These are phyloP conservation scores for Stenodera caucasica DNA, from an alignment of 2,888 invertebrate genomes.

Conservation along the genomic window DNA sequence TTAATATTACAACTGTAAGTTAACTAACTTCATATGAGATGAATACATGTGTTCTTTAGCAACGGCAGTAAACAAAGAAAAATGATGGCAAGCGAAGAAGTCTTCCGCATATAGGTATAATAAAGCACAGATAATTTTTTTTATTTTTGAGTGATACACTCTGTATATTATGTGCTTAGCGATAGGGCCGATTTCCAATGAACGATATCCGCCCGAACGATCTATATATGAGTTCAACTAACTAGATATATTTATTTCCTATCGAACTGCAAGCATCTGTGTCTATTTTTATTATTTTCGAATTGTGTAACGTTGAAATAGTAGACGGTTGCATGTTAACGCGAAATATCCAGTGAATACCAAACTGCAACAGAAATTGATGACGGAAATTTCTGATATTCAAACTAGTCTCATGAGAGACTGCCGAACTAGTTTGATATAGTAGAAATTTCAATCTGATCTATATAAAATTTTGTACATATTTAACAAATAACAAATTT, in stretches of 20 bases:
- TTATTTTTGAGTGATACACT: too few relatives aligned
- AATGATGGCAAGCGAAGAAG: too few relatives aligned
- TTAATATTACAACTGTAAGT: too few relatives aligned
- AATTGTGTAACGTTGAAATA: neutral
- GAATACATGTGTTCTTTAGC: too few relatives aligned
- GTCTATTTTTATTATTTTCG: neutral
- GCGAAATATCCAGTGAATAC: constrained; percentile 6
- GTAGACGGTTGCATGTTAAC: neutral
- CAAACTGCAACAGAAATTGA: neutral
- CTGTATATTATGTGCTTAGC: too few relatives aligned
- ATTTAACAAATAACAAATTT: neutral
- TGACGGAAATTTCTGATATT: constrained; percentile 1
- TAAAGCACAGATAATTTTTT: too few relatives aligned
- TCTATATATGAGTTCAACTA: neutral
- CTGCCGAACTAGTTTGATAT: neutral
- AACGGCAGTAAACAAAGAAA: too few relatives aligned
- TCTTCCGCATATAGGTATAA: too few relatives aligned
- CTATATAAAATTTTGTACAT: too few relatives aligned
- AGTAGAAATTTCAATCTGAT: neutral
- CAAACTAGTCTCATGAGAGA: neutral
- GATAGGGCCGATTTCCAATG: neutral
- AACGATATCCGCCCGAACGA: neutral
- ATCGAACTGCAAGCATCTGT: neutral
- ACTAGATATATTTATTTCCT: neutral
- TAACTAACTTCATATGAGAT: too few relatives aligned